A percentile compares a stretch with the other conserved stretches of the same genome.
Evolutionary conservation across 1,140 invertebrate species (phyloP).

Genomic region (Drosophila arizonae): DNA sequence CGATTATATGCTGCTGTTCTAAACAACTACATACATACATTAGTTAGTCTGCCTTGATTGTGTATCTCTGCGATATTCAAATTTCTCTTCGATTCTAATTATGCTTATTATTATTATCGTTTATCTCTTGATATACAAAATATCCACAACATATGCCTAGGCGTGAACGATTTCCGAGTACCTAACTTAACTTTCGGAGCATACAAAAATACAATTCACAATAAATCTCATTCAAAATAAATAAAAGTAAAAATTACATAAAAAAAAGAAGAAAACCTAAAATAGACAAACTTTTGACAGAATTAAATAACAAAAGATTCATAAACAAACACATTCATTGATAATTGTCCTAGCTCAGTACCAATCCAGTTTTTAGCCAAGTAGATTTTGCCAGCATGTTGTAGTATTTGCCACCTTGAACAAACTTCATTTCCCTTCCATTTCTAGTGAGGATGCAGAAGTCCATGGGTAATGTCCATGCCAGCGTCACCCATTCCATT

Average conservation of each 20-base stretch:
- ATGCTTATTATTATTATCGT: slow-evolving; percentile 11
- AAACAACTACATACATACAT: slow-evolving; percentile 61
- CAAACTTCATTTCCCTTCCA: slow-evolving; percentile 7
- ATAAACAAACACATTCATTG: slow-evolving; percentile 14
- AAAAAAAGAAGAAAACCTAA: neutral
- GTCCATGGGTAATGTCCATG: slow-evolving; percentile 85
- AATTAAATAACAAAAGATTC: slow-evolving; percentile 18
- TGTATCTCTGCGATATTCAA: slow-evolving; percentile 47
- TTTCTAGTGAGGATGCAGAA: slow-evolving; percentile 70
- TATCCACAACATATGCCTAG: slow-evolving; percentile 30
- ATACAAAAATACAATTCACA: slow-evolving; percentile 23
- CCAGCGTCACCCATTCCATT: slow-evolving; percentile 90
- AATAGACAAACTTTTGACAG: slow-evolving; percentile 13
- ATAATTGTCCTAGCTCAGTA: slow-evolving; percentile 10
- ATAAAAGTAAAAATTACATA: slow-evolving; percentile 22
- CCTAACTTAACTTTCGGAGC: slow-evolving; percentile 12
- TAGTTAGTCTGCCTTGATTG: slow-evolving; percentile 70
- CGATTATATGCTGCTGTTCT: slow-evolving; percentile 73
- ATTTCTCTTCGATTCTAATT: slow-evolving; percentile 18
- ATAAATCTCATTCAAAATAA: slow-evolving; percentile 36
- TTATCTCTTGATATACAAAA: slow-evolving; percentile 31
- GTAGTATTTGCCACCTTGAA: slow-evolving; percentile 18
- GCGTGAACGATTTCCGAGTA: slow-evolving; percentile 24
- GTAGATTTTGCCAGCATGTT: slow-evolving; percentile 31
- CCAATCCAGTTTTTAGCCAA: slow-evolving; percentile 28